phyloP scores from a whole-genome alignment of 2,888 invertebrate genomes.

The Caenorhabditis sp. region DNA sequence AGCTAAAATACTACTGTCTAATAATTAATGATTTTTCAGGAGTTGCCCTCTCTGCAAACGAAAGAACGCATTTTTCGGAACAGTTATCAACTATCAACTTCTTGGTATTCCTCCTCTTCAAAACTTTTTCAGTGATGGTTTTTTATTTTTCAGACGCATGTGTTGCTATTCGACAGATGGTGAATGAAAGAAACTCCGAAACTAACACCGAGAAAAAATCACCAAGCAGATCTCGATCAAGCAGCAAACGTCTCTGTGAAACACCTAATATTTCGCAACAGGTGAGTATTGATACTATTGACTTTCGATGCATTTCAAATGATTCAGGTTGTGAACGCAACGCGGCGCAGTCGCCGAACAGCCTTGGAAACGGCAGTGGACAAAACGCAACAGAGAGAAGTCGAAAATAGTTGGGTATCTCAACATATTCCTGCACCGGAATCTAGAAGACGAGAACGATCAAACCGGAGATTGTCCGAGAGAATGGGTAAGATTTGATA shows the following conservation, averaged over 20 bases:
- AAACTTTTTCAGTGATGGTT: neutral
- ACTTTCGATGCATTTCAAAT: too few species aligned
- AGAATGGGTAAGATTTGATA: conserved; percentile 22
- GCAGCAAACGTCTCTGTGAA: conserved; percentile 12
- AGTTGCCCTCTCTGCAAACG: conserved; percentile 39
- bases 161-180: conserved; percentile 21
- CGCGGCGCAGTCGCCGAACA: conserved; percentile 26
- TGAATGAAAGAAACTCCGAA: conserved; percentile 12
- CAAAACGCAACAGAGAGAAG: conserved; percentile 37
- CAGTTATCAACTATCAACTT: conserved; percentile 42
- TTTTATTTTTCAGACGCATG: conserved; percentile 21
- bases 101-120: conserved; percentile 11
- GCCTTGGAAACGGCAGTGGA: conserved; percentile 30
- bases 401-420: conserved; percentile 39
- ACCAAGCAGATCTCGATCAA: conserved; percentile 14
- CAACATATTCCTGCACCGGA: conserved; percentile 37
- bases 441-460: conserved; percentile 17
- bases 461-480: conserved; percentile 32
- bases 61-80: conserved; percentile 41
- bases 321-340: conserved; percentile 43
- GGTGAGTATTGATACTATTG: too few species aligned
- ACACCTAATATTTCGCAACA: conserved; percentile 45
- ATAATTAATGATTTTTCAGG: conserved; percentile 23
- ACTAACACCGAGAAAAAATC: conserved; percentile 16
- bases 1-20: too few species aligned